A percentile compares a stretch with the other conserved stretches of the same genome.
Evolutionary conservation across 2,797 vertebrate genomes (phyloP).

Genomic region (Botia kubotai): DNA sequence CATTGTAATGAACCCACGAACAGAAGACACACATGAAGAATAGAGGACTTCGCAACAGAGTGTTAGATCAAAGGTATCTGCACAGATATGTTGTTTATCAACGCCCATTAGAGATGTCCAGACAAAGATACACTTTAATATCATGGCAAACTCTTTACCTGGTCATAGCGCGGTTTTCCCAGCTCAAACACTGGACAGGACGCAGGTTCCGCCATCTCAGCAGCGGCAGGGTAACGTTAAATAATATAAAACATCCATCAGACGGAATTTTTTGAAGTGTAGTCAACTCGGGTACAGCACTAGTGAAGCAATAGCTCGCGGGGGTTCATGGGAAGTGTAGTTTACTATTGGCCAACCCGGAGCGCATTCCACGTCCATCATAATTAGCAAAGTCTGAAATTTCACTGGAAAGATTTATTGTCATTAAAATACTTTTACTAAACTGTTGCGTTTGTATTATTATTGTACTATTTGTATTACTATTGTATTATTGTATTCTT

Average conservation of each 20-base stretch:
- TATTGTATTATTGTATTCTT: no score
- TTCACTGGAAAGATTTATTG: not conserved
- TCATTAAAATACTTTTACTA: no score
- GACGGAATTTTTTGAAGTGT: slow-evolving; percentile 65
- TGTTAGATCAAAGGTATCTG: slow-evolving; percentile 9
- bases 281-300: slow-evolving; percentile 69
- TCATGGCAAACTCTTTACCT: slow-evolving; percentile 75
- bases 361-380: not conserved
- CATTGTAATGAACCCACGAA: not conserved
- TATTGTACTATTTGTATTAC: no score
- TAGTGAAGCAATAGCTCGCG: slow-evolving; percentile 66
- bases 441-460: no score
- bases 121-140: slow-evolving; percentile 58
- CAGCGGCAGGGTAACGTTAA: slow-evolving; percentile 66
- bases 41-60: not conserved
- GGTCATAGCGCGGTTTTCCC: slow-evolving; percentile 88
- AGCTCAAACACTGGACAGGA: slow-evolving; percentile 86
- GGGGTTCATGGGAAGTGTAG: slow-evolving; percentile 73
- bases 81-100: slow-evolving; percentile 55
- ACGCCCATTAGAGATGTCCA: slow-evolving; percentile 51
- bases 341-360: slow-evolving; percentile 49
- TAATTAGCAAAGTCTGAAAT: not conserved
- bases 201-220: slow-evolving; percentile 80
- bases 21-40: not conserved
- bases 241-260: slow-evolving; percentile 72